Base-by-base conservation (phyloP, 2,888 invertebrate genomes). In the Drosophila kambysellisi region DNA sequence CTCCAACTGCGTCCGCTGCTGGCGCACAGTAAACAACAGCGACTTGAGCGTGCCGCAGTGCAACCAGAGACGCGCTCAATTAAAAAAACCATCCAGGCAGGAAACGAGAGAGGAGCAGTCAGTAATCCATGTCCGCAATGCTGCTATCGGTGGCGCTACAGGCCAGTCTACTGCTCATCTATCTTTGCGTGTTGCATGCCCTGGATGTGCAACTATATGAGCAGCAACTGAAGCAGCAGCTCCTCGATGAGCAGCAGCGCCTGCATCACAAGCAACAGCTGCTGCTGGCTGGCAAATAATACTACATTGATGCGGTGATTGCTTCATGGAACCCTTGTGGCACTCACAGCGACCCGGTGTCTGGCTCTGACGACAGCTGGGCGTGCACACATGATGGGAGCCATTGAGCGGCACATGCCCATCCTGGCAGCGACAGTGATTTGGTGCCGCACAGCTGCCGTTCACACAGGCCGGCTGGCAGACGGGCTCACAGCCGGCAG, bases 401-500 rank as follows among this genome's bases (percentile, higher is more conserved):
- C 79, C 84, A 29, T 91, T 91, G 15, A 79, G 84, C 29, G 86
- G 90, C 11, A 80, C 90, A 46, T 91, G 92, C 0, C 92, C 92
- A 15, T 87, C 83, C 11, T 84, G 72, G 74, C 93, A 93, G 0
- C 86, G 84, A 53, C 93, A 93, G 8, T 90, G 90, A 62, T 92
- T 88, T 3, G 92, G 92, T 0, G 93, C 93, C 3, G 92, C 91
- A 70, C 95, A 95, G 30, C 91, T 92, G 0, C 94, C 94, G 70
- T 94, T 94, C 0, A 94, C 79, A 81, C 95, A 95, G 0, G 94
- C 94, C 0, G 93, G 94, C 68, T 93, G 93, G 84, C 95, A 95
- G 1, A 93, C 90, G 0, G 95, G 94, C 0, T 91, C 83, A 76
- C 95, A 95, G 32, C 88, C 84, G n/a, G 82, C 78, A 0, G 88